Evolutionary conservation across 2,888 invertebrate genomes (phyloP).

Genomic region (Troides aeacus): DNA sequence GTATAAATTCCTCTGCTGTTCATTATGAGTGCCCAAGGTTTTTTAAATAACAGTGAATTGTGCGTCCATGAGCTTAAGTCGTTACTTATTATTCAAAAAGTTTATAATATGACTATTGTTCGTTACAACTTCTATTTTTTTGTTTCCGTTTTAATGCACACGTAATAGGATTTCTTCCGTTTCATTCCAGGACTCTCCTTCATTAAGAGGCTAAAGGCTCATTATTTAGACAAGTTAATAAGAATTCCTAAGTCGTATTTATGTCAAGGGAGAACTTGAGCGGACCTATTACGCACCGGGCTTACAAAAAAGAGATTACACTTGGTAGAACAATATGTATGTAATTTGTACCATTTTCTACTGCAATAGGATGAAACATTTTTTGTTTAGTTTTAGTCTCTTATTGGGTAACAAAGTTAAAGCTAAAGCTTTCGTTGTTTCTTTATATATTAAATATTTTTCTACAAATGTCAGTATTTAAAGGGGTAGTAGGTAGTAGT

Average conservation of each 20-base stretch:
- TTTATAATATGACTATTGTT: not conserved
- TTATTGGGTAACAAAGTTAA: no score
- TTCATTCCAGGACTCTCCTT: conserved; percentile 35
- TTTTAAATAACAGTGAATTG: no score
- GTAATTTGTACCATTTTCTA: conserved; percentile 25
- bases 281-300: conserved; percentile 56
- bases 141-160: conserved; percentile 3
- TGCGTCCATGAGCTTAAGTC: no score
- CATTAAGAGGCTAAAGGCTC: conserved; percentile 49
- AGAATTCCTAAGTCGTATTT: conserved; percentile 71
- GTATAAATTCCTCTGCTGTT: no score
- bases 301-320: conserved; percentile 59
- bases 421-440: no score
- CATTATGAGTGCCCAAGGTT: no score
- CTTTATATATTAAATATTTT: no score
- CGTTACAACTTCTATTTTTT: not conserved
- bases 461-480: no score
- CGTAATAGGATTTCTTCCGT: conserved; percentile 14
- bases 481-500: no score
- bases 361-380: not conserved
- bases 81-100: no score
- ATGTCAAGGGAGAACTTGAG: conserved; percentile 61
- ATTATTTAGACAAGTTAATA: conserved; percentile 70
- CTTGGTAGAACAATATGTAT: conserved; percentile 36
- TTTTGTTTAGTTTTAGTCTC: no score